Percentiles rank a stretch among this genome's conserved stretches.
Evolutionary conservation across 2,113 vertebrate genomes (phyloP).

Genomic region (Leptodactylus fuscus): DNA sequence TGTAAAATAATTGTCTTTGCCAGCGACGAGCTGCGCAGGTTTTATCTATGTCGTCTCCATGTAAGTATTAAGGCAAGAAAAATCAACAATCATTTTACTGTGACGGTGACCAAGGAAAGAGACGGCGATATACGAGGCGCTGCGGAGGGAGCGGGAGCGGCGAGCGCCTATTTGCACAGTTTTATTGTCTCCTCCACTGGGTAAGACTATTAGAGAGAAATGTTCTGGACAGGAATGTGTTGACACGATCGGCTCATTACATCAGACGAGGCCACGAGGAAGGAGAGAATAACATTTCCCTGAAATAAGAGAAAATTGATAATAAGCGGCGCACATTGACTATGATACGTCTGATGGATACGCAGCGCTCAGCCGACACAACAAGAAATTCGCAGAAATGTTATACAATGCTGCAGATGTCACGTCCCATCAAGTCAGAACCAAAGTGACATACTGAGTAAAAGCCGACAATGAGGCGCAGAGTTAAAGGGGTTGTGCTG

Average conservation of each 20-base stretch:
- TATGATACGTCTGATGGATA: too few relatives aligned
- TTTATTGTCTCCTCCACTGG: slow-evolving; percentile 13
- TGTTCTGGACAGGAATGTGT: not conserved
- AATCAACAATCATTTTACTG: slow-evolving; percentile 20
- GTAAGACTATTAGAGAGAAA: slow-evolving; percentile 9
- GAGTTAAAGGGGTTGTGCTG: too few relatives aligned
- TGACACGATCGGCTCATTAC: slow-evolving; percentile 24
- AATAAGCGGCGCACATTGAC: not conserved
- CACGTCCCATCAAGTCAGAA: not conserved
- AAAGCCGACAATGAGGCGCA: too few relatives aligned
- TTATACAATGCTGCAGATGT: not conserved
- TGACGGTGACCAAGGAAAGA: not conserved
- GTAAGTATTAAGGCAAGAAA: not conserved
- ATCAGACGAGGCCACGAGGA: not conserved
- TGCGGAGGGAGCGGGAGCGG: not conserved
- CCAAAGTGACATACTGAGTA: too few relatives aligned
- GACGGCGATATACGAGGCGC: not conserved
- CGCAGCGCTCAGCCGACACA: too few relatives aligned
- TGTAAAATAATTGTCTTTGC: not conserved
- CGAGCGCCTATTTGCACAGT: not conserved
- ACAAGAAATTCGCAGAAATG: not conserved
- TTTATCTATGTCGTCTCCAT: slow-evolving; percentile 6
- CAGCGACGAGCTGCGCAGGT: not conserved
- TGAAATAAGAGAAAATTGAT: not conserved
- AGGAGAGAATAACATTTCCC: not conserved